Evolutionary conservation across 35 echinoderm and acorn worm species (phyloP).

Genomic region (Apostichopus californicus): DNA sequence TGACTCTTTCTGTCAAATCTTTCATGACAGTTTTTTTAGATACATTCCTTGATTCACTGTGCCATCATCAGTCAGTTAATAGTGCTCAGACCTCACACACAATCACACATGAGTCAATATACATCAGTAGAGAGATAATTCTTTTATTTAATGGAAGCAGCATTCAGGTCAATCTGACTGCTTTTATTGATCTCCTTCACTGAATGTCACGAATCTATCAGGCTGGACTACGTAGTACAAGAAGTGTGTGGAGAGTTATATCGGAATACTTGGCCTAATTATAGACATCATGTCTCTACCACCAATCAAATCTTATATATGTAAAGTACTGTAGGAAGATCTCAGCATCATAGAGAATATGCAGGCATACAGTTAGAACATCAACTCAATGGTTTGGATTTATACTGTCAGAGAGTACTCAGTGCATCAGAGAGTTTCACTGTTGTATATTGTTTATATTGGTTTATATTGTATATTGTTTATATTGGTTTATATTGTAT

Average conservation of each 20-base stretch:
- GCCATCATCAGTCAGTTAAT: neutral
- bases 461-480: too few relatives aligned
- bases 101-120: neutral
- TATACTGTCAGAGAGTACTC: neutral
- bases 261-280: neutral
- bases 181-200: neutral
- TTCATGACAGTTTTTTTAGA: too few relatives aligned
- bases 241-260: neutral
- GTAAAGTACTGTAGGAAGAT: neutral
- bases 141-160: neutral
- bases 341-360: neutral
- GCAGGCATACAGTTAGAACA: neutral
- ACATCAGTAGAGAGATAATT: neutral
- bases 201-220: neutral
- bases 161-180: neutral
- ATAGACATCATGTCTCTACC: neutral
- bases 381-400: neutral
- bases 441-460: too few relatives aligned
- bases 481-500: too few relatives aligned
- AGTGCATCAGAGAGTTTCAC: neutral
- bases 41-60: neutral
- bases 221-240: neutral
- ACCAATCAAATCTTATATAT: neutral
- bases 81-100: neutral
- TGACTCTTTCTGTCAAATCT: too few relatives aligned